phyloP scores from a whole-genome alignment of 2,888 invertebrate species.

The Agonopterix arenella region DNA sequence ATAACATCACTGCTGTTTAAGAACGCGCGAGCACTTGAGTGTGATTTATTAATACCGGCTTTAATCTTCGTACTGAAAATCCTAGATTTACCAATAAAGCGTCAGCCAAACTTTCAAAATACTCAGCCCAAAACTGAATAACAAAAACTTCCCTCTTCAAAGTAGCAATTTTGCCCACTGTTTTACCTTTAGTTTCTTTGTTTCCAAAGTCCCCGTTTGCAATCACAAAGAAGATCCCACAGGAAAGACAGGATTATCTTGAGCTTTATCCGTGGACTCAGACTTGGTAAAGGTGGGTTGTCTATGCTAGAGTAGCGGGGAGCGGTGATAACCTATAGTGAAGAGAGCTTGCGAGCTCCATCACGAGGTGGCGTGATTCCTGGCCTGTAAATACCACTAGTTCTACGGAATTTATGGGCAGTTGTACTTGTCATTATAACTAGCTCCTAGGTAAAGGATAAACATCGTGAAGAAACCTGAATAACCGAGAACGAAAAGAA shows the following conservation, averaged over 20 bases:
- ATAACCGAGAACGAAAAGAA: no score
- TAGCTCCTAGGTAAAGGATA: no score
- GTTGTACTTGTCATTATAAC: no score
- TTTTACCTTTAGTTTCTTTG: conserved; percentile 36
- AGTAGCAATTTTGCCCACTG: conserved; percentile 20
- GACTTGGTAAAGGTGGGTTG: conserved; percentile 14
- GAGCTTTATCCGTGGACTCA: conserved; percentile 33
- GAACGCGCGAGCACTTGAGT: no score
- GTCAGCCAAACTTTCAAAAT: no score
- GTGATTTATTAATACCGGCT: no score
- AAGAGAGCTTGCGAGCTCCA: no score
- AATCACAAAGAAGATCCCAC: conserved; percentile 46
- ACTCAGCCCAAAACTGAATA: not conserved
- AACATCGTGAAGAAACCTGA: no score
- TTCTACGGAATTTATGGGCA: no score
- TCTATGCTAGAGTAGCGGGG: conserved; percentile 11
- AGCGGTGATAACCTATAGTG: not conserved
- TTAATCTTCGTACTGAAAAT: not conserved
- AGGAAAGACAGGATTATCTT: conserved; percentile 49
- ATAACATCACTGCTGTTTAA: no score
- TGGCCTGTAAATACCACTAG: no score
- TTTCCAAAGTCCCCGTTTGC: conserved; percentile 32
- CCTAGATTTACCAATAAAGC: not conserved
- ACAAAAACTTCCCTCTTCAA: conserved; percentile 12
- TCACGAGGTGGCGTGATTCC: no score